Evolutionary conservation across 2,113 vertebrate species (phyloP).

Genomic region (Pyrgilauda ruficollis): DNA sequence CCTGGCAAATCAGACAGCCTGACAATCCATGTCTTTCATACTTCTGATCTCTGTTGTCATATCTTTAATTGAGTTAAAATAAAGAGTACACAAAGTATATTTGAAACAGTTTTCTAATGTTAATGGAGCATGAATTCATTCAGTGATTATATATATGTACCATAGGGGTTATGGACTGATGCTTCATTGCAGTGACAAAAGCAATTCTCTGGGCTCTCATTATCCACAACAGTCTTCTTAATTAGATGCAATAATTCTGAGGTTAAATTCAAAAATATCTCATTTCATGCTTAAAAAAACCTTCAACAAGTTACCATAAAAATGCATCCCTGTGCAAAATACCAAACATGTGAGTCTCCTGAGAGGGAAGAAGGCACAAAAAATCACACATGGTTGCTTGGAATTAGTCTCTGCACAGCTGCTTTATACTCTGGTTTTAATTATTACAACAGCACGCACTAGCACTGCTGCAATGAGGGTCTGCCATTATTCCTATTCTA

Average conservation of each 20-base stretch:
- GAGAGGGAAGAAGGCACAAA: constrained; percentile 2
- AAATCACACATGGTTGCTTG: constrained; percentile 10
- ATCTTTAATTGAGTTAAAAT: constrained; percentile 28
- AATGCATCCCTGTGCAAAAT: constrained; percentile 10
- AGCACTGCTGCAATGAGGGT: constrained; percentile 14
- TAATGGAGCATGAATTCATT: constrained; percentile 7
- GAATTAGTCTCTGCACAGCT: constrained; percentile 39
- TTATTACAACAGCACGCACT: constrained; percentile 16
- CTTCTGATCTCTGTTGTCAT: background rate
- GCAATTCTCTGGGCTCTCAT: constrained; percentile 30
- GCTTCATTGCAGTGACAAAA: constrained; percentile 10
- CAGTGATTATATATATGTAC: background rate
- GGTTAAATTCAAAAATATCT: constrained; percentile 47
- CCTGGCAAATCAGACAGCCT: background rate
- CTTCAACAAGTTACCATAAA: constrained; percentile 44
- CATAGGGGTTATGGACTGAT: background rate
- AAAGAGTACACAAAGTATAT: background rate
- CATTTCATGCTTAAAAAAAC: constrained; percentile 33
- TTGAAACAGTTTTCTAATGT: constrained; percentile 23
- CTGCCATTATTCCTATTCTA: constrained; percentile 5
- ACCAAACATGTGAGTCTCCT: background rate
- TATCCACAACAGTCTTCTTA: constrained; percentile 28
- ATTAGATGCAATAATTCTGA: constrained; percentile 50
- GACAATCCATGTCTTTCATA: background rate
- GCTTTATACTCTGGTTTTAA: constrained; percentile 38